A percentile compares a stretch with the other conserved stretches of the same genome.
These are phyloP conservation scores for Sylvia borin DNA, from an alignment of 2,797 vertebrate species.

Conservation along the genomic window DNA sequence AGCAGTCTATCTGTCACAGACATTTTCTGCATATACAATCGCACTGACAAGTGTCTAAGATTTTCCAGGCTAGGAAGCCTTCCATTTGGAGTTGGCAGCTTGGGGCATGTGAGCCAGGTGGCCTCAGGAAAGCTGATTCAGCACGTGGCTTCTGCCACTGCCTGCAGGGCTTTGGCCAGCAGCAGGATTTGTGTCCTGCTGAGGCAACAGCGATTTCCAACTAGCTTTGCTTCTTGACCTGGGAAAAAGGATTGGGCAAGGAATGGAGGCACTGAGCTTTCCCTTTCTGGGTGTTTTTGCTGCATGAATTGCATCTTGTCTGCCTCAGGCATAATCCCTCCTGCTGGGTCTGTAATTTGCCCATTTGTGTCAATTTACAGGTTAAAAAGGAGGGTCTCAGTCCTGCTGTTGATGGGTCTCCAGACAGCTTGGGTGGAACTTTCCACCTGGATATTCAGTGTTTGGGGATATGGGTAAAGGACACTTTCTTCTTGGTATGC, in stretches of 20 bases:
- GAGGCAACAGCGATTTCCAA: background rate
- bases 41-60: background rate
- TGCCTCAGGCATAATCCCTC: slow-evolving; percentile 9
- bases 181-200: slow-evolving; percentile 1
- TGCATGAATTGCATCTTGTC: background rate
- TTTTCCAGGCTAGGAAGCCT: slow-evolving; percentile 23
- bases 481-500: background rate
- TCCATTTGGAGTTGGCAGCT: slow-evolving; percentile 36
- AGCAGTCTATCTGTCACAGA: slow-evolving; percentile 8
- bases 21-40: background rate
- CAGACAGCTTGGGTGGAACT: slow-evolving; percentile 25
- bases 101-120: slow-evolving; percentile 27
- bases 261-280: background rate
- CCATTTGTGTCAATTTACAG: slow-evolving; percentile 58
- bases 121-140: slow-evolving; percentile 50
- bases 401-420: slow-evolving; percentile 27
- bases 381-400: slow-evolving; percentile 48
- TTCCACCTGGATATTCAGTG: background rate
- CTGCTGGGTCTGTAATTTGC: slow-evolving; percentile 38
- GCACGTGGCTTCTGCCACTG: background rate
- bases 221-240: slow-evolving; percentile 23
- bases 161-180: slow-evolving; percentile 9
- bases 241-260: background rate
- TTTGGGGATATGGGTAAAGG: background rate
- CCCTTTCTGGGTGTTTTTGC: background rate